Evolutionary conservation across 2,888 invertebrate species (phyloP).

Genomic region (Andrena chrysosceles): DNA sequence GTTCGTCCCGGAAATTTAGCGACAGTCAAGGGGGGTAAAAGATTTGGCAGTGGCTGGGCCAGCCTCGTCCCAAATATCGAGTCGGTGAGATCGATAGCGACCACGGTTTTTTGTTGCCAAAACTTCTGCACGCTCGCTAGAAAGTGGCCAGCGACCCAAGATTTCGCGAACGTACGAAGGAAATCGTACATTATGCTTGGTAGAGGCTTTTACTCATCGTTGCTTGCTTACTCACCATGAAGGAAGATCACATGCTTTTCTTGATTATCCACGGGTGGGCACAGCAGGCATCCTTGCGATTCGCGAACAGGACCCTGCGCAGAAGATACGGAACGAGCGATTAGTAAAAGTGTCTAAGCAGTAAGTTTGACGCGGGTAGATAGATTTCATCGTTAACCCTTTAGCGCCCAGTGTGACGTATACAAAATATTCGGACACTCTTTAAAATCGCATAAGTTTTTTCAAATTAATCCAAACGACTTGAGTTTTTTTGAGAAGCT

Average conservation of each 20-base stretch:
- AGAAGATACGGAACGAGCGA: not conserved
- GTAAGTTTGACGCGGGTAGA: not conserved
- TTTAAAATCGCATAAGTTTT: too few species aligned
- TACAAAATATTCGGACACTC: too few species aligned
- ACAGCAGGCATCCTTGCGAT: conserved; percentile 25
- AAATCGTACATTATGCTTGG: not conserved
- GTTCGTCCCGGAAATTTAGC: conserved; percentile 35
- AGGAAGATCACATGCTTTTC: conserved; percentile 33
- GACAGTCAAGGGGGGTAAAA: conserved; percentile 35
- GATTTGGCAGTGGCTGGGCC: conserved; percentile 68
- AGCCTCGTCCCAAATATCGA: conserved; percentile 72
- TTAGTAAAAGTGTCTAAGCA: not conserved
- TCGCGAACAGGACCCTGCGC: conserved; percentile 21
- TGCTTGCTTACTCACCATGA: conserved; percentile 14
- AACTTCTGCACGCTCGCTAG: conserved; percentile 25
- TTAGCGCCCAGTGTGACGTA: too few species aligned
- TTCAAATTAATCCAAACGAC: too few species aligned
- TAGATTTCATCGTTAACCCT: not conserved
- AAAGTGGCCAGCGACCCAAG: not conserved
- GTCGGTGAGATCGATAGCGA: conserved; percentile 65
- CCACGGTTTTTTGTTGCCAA: conserved; percentile 47
- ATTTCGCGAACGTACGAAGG: not conserved
- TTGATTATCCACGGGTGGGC: conserved; percentile 13
- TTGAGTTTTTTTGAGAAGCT: too few species aligned
- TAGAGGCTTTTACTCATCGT: not conserved